Conservation (phyloP, 2,113 vertebrate species). For the Limanda limanda region DNA sequence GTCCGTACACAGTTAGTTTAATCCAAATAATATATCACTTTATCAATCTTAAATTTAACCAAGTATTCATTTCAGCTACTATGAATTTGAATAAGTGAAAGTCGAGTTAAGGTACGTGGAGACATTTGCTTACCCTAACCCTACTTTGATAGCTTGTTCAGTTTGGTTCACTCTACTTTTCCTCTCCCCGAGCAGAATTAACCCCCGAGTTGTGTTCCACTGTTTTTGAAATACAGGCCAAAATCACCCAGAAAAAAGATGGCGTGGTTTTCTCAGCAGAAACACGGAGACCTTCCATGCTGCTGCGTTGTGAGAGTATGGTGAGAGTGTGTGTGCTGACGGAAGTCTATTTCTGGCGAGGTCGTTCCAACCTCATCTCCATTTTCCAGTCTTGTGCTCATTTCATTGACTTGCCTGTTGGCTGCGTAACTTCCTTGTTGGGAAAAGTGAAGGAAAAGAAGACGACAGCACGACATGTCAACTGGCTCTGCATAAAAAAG, state of each 20-base stretch:
- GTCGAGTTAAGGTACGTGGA: neutral
- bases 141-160: neutral
- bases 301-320: conserved; percentile 46
- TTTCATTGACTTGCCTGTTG: conserved; percentile 62
- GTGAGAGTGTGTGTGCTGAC: conserved; percentile 47
- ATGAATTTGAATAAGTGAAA: neutral
- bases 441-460: conserved; percentile 25
- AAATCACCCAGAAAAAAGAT: conserved; percentile 30
- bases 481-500: neutral
- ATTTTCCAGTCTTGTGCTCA: conserved; percentile 55
- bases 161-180: conserved; percentile 8
- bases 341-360: conserved; percentile 72
- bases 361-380: conserved; percentile 62
- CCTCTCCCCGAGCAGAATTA: neutral
- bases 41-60: too few relatives aligned
- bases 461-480: conserved; percentile 16
- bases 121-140: conserved; percentile 10
- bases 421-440: conserved; percentile 6
- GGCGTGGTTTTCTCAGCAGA: conserved; percentile 33
- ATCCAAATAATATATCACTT: too few relatives aligned
- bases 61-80: too few relatives aligned
- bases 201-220: conserved; percentile 27
- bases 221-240: conserved; percentile 52
- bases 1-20: too few relatives aligned
- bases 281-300: conserved; percentile 49